A percentile compares a stretch with the other conserved stretches of the same genome.
Conservation (phyloP, 2,797 vertebrate genomes). For the Spinus olivaceus region DNA sequence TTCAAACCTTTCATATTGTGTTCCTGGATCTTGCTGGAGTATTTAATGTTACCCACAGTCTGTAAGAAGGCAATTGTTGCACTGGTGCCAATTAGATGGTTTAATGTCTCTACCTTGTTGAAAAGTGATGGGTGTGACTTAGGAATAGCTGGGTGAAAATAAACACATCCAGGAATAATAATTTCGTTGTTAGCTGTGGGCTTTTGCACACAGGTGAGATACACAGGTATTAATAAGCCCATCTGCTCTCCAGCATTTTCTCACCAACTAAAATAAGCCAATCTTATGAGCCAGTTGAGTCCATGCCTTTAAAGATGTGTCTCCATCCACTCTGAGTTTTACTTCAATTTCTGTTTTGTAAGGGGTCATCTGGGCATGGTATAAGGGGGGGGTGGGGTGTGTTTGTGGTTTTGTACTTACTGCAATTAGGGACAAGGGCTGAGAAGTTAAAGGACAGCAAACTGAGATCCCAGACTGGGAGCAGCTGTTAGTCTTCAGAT, state of each 20-base stretch:
- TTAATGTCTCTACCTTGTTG: not conserved
- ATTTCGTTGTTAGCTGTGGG: not conserved
- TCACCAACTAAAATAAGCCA: not conserved
- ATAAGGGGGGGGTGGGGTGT: accelerated
- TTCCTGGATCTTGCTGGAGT: not conserved
- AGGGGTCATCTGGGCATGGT: not conserved
- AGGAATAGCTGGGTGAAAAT: not conserved
- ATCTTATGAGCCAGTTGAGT: not conserved
- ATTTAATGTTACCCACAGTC: not conserved
- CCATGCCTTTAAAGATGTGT: not conserved
- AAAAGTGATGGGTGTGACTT: not conserved
- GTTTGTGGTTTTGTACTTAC: not conserved
- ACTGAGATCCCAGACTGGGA: not conserved
- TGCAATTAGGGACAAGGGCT: not conserved
- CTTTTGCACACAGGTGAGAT: not conserved
- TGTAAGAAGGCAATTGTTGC: not conserved
- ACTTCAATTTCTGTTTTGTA: not conserved
- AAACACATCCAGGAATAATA: not conserved
- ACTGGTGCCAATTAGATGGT: not conserved
- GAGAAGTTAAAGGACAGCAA: not conserved
- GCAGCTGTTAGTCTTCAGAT: not conserved
- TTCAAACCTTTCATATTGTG: not conserved
- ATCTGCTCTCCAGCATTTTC: not conserved
- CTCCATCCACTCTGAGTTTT: not conserved
- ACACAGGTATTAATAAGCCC: not conserved